Conservation (phyloP, 1,140 invertebrate species). For the Monochamus saltuarius region DNA sequence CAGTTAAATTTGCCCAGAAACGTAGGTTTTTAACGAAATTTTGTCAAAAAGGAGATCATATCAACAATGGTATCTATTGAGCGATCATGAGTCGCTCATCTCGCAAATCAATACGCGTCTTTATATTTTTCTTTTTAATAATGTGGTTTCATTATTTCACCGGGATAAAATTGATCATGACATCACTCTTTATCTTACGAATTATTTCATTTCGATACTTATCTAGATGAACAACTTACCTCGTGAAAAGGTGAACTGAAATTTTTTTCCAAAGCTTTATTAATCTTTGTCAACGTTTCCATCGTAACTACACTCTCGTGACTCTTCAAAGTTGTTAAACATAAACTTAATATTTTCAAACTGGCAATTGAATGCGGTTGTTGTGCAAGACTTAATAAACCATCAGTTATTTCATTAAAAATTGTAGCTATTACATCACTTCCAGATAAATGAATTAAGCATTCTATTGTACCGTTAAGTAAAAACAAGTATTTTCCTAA, state of each 20-base stretch:
- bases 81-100: no score
- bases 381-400: slow-evolving; percentile 29
- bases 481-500: slow-evolving; percentile 54
- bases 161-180: no score
- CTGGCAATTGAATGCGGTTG: slow-evolving; percentile 20
- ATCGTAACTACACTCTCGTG: slow-evolving; percentile 53
- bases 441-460: slow-evolving; percentile 57
- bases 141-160: no score
- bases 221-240: slow-evolving; percentile 56
- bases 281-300: slow-evolving; percentile 55
- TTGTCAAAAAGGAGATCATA: no score
- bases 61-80: no score
- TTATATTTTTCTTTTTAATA: no score
- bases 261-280: slow-evolving; percentile 58
- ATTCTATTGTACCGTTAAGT: slow-evolving; percentile 58
- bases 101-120: no score
- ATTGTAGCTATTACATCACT: slow-evolving; percentile 39
- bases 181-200: no score
- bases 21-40: no score
- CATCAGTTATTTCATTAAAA: slow-evolving; percentile 27
- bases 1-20: no score
- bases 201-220: no score
- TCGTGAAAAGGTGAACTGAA: slow-evolving; percentile 65
- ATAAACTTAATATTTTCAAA: slow-evolving; percentile 55
- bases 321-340: slow-evolving; percentile 50